Evolutionary conservation across 2,888 invertebrate genomes (phyloP).

Genomic region (Scaptomyza flava): DNA sequence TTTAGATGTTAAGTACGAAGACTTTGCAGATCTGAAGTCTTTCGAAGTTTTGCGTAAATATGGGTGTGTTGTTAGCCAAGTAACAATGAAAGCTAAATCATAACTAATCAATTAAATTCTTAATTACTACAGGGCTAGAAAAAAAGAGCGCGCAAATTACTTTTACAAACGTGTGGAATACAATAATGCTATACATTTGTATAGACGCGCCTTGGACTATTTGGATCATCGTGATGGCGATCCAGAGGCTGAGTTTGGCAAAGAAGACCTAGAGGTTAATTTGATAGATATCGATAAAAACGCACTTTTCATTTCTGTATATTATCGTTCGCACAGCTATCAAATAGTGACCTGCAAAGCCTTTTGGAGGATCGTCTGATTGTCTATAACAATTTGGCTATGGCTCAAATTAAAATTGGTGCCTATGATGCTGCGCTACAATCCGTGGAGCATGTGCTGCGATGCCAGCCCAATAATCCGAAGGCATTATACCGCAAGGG

Average conservation of each 20-base stretch:
- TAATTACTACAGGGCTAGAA: conserved; percentile 86
- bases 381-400: conserved; percentile 96
- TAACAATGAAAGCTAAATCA: background rate
- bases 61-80: conserved; percentile 86
- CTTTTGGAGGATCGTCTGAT: conserved; percentile 92
- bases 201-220: conserved; percentile 93
- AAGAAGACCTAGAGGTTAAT: conserved; percentile 82
- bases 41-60: conserved; percentile 89
- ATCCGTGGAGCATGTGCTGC: conserved; percentile 92
- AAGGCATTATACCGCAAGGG: conserved; percentile 96
- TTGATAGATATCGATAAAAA: background rate
- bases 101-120: background rate
- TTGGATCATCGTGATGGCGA: conserved; percentile 90
- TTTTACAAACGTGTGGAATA: conserved; percentile 94
- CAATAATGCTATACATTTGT: conserved; percentile 92
- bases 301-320: background rate
- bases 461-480: conserved; percentile 93
- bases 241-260: conserved; percentile 86
- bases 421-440: conserved; percentile 93
- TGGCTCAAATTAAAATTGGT: conserved; percentile 94
- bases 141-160: conserved; percentile 95
- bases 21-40: conserved; percentile 88
- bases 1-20: conserved; percentile 88
- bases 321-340: conserved; percentile 71
- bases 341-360: conserved; percentile 87